Evolutionary conservation across 2,113 vertebrate species (phyloP).

Genomic region (Trogon melanurus): DNA sequence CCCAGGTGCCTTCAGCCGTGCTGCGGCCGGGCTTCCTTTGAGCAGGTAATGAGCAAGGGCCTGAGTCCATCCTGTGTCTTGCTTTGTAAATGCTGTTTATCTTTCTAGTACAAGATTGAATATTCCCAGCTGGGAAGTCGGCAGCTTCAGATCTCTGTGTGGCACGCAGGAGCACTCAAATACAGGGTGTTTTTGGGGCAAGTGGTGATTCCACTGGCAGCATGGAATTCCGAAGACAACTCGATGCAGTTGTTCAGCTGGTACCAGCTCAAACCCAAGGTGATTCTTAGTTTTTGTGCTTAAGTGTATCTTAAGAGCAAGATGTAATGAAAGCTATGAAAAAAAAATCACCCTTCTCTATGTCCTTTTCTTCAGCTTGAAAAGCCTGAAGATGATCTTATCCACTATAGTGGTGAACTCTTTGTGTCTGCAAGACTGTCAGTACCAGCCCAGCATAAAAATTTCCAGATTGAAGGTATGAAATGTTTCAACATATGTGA

Average conservation of each 20-base stretch:
- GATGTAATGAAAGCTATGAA: neutral
- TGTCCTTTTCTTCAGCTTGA: constrained; percentile 57
- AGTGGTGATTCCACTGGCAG: constrained; percentile 82
- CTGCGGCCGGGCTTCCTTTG: neutral
- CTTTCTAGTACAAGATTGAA: constrained; percentile 81
- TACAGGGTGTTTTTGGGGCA: constrained; percentile 87
- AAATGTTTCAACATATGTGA: neutral
- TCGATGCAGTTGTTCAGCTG: constrained; percentile 70
- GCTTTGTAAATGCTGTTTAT: neutral
- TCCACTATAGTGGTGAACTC: constrained; percentile 58
- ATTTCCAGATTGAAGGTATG: constrained; percentile 55
- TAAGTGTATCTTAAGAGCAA: neutral
- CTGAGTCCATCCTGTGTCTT: neutral
- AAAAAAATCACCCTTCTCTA: neutral
- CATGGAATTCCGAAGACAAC: constrained; percentile 79
- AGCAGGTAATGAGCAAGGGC: neutral
- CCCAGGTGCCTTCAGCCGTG: neutral
- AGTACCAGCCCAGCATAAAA: constrained; percentile 20
- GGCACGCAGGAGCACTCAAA: constrained; percentile 83
- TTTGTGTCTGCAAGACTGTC: constrained; percentile 66
- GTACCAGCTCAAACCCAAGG: constrained; percentile 86
- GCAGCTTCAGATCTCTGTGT: constrained; percentile 85
- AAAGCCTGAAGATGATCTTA: constrained; percentile 31
- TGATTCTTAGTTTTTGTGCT: constrained; percentile 39
- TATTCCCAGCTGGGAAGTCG: constrained; percentile 77